Conservation (phyloP, 2,113 vertebrate genomes). For the Melanostigma gelatinosum region DNA sequence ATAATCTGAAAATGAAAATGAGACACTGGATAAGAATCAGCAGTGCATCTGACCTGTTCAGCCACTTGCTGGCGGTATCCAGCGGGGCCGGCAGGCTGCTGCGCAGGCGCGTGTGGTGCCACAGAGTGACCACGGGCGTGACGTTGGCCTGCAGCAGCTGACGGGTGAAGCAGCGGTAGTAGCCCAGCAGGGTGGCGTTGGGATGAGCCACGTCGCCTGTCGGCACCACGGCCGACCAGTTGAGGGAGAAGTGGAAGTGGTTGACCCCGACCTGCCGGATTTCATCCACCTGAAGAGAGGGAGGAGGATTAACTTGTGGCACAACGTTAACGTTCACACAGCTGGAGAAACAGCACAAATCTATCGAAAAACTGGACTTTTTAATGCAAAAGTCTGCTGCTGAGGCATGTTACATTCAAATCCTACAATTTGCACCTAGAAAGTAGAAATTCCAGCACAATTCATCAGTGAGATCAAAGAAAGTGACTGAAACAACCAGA, state of each 20-base stretch:
- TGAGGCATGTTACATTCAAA: background rate
- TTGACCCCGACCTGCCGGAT: constrained; percentile 85
- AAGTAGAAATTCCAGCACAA: background rate
- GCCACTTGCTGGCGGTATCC: constrained; percentile 87
- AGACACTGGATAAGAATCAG: background rate
- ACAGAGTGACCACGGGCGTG: constrained; percentile 92
- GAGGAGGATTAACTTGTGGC: background rate
- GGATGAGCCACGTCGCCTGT: constrained; percentile 84
- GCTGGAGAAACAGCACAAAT: background rate
- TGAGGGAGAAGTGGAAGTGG: constrained; percentile 94
- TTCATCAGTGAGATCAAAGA: too few relatives aligned
- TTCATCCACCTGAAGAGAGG: constrained; percentile 74
- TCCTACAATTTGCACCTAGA: background rate
- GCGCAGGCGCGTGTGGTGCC: constrained; percentile 86
- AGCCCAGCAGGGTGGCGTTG: constrained; percentile 88
- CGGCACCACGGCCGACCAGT: constrained; percentile 92
- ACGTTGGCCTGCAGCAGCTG: constrained; percentile 90
- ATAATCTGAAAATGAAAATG: background rate
- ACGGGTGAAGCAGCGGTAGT: constrained; percentile 90
- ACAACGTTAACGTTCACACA: background rate
- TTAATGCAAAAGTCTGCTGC: background rate
- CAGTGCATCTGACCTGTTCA: constrained; percentile 75
- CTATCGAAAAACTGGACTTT: background rate
- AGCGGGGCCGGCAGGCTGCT: constrained; percentile 88
- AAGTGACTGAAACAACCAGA: background rate